Evolutionary conservation across 2,797 vertebrate species (phyloP).

Genomic region (Neoniphon sammara): DNA sequence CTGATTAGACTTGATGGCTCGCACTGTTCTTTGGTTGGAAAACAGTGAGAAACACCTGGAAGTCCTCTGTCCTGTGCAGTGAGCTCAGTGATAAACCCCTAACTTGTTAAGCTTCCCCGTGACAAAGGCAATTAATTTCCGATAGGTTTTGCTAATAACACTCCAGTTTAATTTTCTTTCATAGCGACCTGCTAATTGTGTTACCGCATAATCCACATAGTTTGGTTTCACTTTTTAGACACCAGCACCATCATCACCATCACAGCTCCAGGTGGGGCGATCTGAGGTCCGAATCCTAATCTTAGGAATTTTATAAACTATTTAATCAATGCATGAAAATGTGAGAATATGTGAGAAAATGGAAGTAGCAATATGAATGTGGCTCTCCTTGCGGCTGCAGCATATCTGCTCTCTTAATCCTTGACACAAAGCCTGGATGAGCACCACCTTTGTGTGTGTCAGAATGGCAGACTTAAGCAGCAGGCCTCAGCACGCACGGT

Average conservation of each 20-base stretch:
- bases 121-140: conserved; percentile 44
- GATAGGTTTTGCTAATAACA: conserved; percentile 42
- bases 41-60: conserved; percentile 68
- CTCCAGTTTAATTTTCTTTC: conserved; percentile 39
- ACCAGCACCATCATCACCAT: conserved; percentile 16
- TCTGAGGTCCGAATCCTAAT: conserved; percentile 29
- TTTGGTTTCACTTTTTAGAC: conserved; percentile 43
- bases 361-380: conserved; percentile 66
- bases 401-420: conserved; percentile 81
- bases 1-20: conserved; percentile 78
- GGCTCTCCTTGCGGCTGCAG: conserved; percentile 73
- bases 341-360: conserved; percentile 53
- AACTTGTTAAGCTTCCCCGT: conserved; percentile 66
- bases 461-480: conserved; percentile 73
- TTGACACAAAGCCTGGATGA: conserved; percentile 83
- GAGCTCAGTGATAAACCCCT: conserved; percentile 61
- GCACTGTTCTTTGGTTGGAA: conserved; percentile 71
- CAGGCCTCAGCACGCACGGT: conserved; percentile 78
- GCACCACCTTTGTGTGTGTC: conserved; percentile 79
- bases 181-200: conserved; percentile 22
- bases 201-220: neutral
- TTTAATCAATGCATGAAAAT: conserved; percentile 27
- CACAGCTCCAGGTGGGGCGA: conserved; percentile 32
- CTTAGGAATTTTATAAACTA: conserved; percentile 42
- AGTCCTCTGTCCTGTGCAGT: conserved; percentile 54